Conservation (phyloP, 2,888 invertebrate genomes). For the Rotaria sp. region DNA sequence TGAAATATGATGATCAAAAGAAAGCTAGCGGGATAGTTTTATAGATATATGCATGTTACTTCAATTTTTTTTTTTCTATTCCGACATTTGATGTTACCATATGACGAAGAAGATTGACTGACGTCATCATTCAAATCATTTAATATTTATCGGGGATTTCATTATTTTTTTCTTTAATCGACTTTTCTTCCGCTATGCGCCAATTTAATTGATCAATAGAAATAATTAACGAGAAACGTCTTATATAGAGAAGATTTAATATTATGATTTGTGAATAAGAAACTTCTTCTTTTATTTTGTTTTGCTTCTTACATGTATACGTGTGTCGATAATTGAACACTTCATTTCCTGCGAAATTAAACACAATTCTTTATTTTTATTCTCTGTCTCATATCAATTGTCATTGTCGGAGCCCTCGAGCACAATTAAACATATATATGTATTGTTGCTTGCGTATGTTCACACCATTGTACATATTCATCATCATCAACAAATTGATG, state of each 20-base stretch:
- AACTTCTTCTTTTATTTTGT: too few relatives aligned
- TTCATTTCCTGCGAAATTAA: too few relatives aligned
- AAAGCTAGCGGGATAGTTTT: not conserved
- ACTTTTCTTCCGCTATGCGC: conserved; percentile 7
- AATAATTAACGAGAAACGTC: not conserved
- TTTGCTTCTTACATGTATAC: too few relatives aligned
- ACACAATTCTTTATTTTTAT: too few relatives aligned
- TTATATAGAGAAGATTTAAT: too few relatives aligned
- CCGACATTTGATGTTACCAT: too few relatives aligned
- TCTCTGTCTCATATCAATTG: too few relatives aligned
- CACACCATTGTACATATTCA: conserved; percentile 24
- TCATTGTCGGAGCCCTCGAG: too few relatives aligned
- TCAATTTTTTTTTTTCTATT: too few relatives aligned
- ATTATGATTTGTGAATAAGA: too few relatives aligned
- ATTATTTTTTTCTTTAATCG: not conserved
- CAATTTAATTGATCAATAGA: conserved; percentile 18
- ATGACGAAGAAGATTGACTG: not conserved
- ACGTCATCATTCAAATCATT: not conserved
- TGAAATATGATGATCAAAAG: conserved; percentile 18
- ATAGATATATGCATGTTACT: too few relatives aligned
- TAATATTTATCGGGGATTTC: not conserved
- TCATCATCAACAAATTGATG: conserved; percentile 22
- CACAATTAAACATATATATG: not conserved
- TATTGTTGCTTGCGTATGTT: conserved; percentile 1
- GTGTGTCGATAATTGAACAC: too few relatives aligned